A percentile compares a stretch with the other conserved stretches of the same genome.
phyloP scores from a whole-genome alignment of 1,140 invertebrate species.

The Globodera rostochiensis region DNA sequence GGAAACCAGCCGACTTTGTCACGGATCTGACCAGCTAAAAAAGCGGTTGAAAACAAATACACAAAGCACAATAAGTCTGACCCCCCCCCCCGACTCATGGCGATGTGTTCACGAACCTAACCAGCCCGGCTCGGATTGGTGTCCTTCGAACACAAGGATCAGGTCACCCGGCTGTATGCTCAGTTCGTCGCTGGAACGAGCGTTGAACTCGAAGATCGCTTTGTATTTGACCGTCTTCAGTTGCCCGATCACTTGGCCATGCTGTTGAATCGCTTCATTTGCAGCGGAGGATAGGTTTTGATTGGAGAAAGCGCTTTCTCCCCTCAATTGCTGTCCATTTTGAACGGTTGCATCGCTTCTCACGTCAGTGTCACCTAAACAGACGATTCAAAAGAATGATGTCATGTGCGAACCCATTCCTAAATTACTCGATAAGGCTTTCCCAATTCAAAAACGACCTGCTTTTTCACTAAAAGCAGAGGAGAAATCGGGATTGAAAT shows the following conservation, averaged over 20 bases:
- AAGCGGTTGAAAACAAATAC: background rate
- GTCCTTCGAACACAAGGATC: slow-evolving; percentile 81
- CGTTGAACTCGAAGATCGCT: slow-evolving; percentile 89
- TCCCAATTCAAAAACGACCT: background rate
- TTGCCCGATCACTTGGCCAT: background rate
- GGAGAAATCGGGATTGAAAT: slow-evolving; percentile 32
- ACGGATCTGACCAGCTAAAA: slow-evolving; percentile 75
- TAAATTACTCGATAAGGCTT: background rate
- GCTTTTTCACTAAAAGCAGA: slow-evolving; percentile 16
- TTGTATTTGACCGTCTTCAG: slow-evolving; percentile 71
- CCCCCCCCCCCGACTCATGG: no score
- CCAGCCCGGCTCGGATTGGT: slow-evolving; percentile 94
- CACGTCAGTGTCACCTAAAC: background rate
- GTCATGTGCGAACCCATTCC: no score
- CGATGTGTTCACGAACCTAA: slow-evolving; percentile 65
- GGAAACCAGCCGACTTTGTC: slow-evolving; percentile 82
- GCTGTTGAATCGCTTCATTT: background rate
- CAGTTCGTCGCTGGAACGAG: slow-evolving; percentile 88
- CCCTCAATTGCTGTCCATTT: background rate
- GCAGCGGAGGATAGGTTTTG: background rate
- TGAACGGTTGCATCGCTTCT: background rate
- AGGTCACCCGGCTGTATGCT: slow-evolving; percentile 90
- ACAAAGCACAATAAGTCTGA: no score
- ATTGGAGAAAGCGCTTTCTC: background rate
- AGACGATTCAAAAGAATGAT: no score